These are phyloP conservation scores for Sepioteuthis lessoniana DNA, from an alignment of 2,888 invertebrate species.

Conservation along the genomic window DNA sequence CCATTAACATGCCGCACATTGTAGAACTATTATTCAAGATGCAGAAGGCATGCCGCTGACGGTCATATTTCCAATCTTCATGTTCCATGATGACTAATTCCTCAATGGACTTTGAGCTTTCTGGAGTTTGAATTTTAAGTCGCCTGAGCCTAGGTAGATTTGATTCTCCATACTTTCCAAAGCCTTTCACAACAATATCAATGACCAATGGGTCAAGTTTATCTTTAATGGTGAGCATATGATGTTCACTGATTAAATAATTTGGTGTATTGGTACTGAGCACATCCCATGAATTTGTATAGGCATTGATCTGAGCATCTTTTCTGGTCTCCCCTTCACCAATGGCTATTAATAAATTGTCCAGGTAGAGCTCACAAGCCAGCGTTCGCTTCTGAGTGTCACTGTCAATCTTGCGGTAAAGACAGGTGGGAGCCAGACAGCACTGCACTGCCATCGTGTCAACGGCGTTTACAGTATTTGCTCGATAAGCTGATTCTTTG, in stretches of 20 bases:
- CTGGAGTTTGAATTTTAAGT: constrained; percentile 51
- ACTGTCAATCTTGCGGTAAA: constrained; percentile 54
- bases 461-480: constrained; percentile 57
- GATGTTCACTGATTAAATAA: constrained; percentile 57
- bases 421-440: constrained; percentile 59
- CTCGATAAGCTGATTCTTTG: constrained; percentile 53
- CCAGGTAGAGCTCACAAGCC: constrained; percentile 62
- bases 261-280: constrained; percentile 56
- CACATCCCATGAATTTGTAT: constrained; percentile 56
- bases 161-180: constrained; percentile 59
- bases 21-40: constrained; percentile 64
- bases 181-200: constrained; percentile 61
- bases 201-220: constrained; percentile 55
- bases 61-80: constrained; percentile 62
- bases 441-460: constrained; percentile 58
- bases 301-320: constrained; percentile 58
- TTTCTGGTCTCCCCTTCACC: constrained; percentile 56
- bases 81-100: constrained; percentile 63
- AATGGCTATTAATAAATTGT: constrained; percentile 59
- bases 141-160: constrained; percentile 59
- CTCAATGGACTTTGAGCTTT: constrained; percentile 53
- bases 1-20: constrained; percentile 62
- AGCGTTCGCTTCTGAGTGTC: constrained; percentile 44
- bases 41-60: constrained; percentile 63
- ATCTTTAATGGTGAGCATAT: constrained; percentile 57